phyloP scores from a whole-genome alignment of 2,888 invertebrate genomes.

The Auanema freiburgensis region DNA sequence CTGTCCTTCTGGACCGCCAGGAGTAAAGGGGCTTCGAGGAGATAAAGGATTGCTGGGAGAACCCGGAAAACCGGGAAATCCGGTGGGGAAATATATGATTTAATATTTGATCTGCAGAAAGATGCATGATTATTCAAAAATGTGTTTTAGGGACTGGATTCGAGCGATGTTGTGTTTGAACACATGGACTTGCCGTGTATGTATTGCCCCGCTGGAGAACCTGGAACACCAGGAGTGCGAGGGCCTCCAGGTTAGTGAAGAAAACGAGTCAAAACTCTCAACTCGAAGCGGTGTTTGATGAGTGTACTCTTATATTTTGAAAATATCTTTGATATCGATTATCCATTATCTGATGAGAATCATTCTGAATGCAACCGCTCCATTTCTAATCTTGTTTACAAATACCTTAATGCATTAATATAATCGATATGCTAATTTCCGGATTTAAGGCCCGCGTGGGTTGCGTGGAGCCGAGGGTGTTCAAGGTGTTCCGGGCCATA shows the following conservation, averaged over 20 bases:
- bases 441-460: conserved; percentile 29
- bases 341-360: no score
- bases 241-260: conserved; percentile 22
- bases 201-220: conserved; percentile 40
- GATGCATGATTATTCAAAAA: not conserved
- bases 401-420: conserved; percentile 2
- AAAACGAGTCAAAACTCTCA: not conserved
- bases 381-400: not conserved
- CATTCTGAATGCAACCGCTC: not conserved
- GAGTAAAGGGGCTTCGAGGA: conserved; percentile 30
- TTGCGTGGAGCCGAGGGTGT: conserved; percentile 33
- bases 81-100: conserved; percentile 3
- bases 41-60: conserved; percentile 22
- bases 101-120: not conserved
- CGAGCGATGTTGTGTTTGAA: conserved; percentile 25
- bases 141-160: conserved; percentile 12
- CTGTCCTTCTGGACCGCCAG: conserved; percentile 37
- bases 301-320: not conserved
- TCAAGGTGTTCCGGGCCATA: conserved; percentile 29
- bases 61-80: conserved; percentile 28
- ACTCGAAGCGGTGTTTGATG: not conserved
- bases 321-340: not conserved
- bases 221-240: conserved; percentile 31
- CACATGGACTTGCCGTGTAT: conserved; percentile 30
- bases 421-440: conserved; percentile 3